Base-by-base conservation (phyloP, 2,797 vertebrate genomes). In the Rhinella marina region DNA sequence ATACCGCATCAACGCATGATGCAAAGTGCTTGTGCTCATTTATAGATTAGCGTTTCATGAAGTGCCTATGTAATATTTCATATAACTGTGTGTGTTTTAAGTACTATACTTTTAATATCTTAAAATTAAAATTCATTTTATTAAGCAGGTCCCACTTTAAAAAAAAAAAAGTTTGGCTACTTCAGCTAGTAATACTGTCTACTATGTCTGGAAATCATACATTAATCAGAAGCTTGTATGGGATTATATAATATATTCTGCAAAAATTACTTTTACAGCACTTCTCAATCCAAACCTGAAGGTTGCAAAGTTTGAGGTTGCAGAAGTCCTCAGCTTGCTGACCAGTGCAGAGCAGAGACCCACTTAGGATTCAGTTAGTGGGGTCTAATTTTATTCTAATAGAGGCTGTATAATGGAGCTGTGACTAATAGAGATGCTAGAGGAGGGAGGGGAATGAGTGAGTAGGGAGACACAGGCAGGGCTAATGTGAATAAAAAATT, bases 401-500 rank as follows among this genome's bases (percentile, higher is more conserved):
- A 83, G 88, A 79, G 73, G 84, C 84, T 86, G 88, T 89, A 89
- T 89, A 89, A 86, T 89, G 81, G 88, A 83, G 80, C 85, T n/a
- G 84, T 83, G 88, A 86, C 88, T 89, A 89, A 89, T 89, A 89
- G 88, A 86, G 88, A 86, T 82, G 88, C 72, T 54, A 85, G 84
- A 48, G 84, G 72, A 82, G 62, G 84, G 61, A 61, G 27, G 83
- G 17, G 84, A 64, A 79, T 29, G 19, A 82, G 88, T 17, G 21
- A 86, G 81, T 17, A 92, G 92, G 93, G 92, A 94, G 93, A 95
- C 93, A 93, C 95, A 93, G 93, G 91, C 94, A 94, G 93, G 94
- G 95, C 92, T 96, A 96, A 96, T 96, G 95, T 94, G 95, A 95
- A 96, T 96, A 95, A 96, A 96, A 95, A 95, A 96, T 96, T 95